Conservation (phyloP, 2,797 vertebrate genomes). For the Leptodactylus fallax region DNA sequence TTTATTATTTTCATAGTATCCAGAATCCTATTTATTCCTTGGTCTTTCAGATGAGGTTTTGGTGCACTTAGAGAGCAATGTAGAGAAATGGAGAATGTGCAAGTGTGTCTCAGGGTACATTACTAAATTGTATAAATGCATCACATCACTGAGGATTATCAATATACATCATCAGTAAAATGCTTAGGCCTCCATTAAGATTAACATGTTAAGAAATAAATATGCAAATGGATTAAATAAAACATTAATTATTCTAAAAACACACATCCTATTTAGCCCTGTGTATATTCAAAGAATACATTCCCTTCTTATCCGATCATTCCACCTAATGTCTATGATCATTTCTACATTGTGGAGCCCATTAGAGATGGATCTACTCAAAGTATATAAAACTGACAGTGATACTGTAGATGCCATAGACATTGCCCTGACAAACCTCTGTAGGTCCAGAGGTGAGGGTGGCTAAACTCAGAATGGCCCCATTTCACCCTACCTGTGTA, state of each 20-base stretch:
- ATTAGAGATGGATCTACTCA: background rate
- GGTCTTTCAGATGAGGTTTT: conserved; percentile 24
- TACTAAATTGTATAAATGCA: conserved; percentile 58
- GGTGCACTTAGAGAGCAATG: conserved; percentile 6
- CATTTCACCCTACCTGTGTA: background rate
- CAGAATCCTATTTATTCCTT: conserved; percentile 33
- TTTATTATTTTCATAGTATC: conserved; percentile 6
- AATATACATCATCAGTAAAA: conserved; percentile 41
- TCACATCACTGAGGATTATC: conserved; percentile 51
- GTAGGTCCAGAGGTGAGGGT: too few relatives aligned
- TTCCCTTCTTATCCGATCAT: conserved; percentile 2
- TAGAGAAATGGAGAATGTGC: background rate
- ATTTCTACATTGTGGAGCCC: background rate
- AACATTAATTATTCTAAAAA: conserved; percentile 59
- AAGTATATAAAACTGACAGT: background rate
- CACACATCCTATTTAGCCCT: conserved; percentile 46
- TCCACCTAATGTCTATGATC: background rate
- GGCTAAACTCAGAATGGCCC: too few relatives aligned
- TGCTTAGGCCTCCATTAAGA: conserved; percentile 33
- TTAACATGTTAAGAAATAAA: conserved; percentile 52
- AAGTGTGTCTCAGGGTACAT: conserved; percentile 37
- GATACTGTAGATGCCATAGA: background rate
- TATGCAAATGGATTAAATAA: conserved; percentile 54
- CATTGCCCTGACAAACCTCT: background rate
- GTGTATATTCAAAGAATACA: conserved; percentile 30